phyloP scores from a whole-genome alignment of 2,888 invertebrate genomes.

The Hesperia comma region DNA sequence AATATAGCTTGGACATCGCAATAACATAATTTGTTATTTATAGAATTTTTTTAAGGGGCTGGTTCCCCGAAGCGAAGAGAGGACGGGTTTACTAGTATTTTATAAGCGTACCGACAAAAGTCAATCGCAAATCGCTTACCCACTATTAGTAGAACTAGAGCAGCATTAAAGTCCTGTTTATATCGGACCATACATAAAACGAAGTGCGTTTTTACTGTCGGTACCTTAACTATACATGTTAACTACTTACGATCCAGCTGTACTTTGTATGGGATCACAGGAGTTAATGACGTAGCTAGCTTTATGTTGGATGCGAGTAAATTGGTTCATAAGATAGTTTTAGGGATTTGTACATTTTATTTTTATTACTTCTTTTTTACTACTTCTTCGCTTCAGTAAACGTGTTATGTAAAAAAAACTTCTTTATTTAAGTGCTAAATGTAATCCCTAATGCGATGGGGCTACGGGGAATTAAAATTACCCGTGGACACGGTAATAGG shows the following conservation, averaged over 20 bases:
- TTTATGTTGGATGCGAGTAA: background rate
- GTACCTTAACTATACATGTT: slow-evolving; percentile 13
- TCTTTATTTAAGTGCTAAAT: too few species aligned
- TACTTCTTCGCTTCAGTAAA: too few species aligned
- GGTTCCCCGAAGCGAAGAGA: too few species aligned
- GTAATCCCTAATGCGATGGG: too few species aligned
- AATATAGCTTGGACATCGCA: too few species aligned
- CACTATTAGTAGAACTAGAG: background rate
- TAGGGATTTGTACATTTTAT: background rate
- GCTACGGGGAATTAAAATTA: too few species aligned
- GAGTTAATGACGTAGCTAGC: background rate
- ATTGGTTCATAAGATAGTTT: background rate
- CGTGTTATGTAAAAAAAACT: too few species aligned
- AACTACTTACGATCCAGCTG: slow-evolving; percentile 6
- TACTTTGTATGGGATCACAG: slow-evolving; percentile 13
- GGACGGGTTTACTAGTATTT: too few species aligned
- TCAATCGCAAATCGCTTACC: background rate
- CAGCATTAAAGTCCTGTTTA: slow-evolving; percentile 16
- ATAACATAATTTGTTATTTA: too few species aligned
- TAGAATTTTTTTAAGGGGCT: too few species aligned
- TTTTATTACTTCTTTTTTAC: background rate
- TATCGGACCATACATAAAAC: slow-evolving; percentile 18
- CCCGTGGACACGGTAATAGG: too few species aligned
- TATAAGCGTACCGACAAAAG: too few species aligned
- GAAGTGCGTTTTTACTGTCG: slow-evolving; percentile 20